Conservation (phyloP, 2,888 invertebrate genomes). For the Plutella xylostella region DNA sequence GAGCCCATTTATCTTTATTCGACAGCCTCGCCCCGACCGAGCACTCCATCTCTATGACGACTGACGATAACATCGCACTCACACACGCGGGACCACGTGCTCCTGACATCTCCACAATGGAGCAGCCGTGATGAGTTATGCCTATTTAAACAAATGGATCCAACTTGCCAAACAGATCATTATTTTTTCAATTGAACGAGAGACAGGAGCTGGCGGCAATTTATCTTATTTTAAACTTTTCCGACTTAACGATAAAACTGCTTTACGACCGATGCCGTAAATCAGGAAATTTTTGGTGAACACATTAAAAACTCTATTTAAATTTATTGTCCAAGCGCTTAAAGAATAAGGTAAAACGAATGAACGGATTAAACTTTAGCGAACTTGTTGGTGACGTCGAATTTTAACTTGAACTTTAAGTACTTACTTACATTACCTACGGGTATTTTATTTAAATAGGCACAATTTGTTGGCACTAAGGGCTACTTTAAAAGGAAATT, state of each 20-base stretch:
- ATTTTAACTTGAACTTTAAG: no score
- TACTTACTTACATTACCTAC: no score
- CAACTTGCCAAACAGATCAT: constrained; percentile 28
- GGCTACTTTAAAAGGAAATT: no score
- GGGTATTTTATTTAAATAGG: no score
- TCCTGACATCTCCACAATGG: constrained; percentile 39
- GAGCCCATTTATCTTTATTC: constrained; percentile 59
- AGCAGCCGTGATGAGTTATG: constrained; percentile 33
- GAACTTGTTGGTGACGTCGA: neutral
- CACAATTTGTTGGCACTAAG: no score
- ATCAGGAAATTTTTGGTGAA: constrained; percentile 1
- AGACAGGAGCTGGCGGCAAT: neutral
- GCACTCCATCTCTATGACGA: constrained; percentile 34
- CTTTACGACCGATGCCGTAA: constrained; percentile 4
- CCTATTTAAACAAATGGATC: constrained; percentile 37
- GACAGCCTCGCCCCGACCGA: constrained; percentile 43
- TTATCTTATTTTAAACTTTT: constrained; percentile 1
- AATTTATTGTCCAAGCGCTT: neutral
- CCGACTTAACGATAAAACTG: constrained; percentile 2
- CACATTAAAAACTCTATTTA: neutral
- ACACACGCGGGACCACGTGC: constrained; percentile 28
- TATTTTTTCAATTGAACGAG: constrained; percentile 25
- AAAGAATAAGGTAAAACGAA: neutral
- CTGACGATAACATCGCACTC: constrained; percentile 7
- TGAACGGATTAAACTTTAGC: constrained; percentile 3